These are phyloP conservation scores for Hylomyscus alleni DNA, from an alignment of 2,797 vertebrate genomes.

Conservation along the genomic window DNA sequence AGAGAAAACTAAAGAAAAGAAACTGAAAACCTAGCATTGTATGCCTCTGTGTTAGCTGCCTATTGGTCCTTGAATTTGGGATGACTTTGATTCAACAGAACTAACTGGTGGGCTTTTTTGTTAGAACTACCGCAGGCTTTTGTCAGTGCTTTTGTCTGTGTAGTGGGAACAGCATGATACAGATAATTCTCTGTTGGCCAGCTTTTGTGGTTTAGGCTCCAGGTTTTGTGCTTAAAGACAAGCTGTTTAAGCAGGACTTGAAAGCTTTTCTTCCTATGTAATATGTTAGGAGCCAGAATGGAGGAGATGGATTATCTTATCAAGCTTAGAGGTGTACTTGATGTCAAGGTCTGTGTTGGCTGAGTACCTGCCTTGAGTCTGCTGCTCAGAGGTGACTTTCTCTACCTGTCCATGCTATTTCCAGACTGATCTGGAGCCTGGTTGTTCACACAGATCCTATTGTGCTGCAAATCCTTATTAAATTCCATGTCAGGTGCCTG, in stretches of 20 bases:
- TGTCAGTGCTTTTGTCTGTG: background rate
- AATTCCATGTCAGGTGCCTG: no score
- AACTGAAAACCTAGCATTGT: background rate
- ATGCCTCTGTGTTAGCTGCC: background rate
- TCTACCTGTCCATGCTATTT: background rate
- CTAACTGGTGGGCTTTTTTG: background rate
- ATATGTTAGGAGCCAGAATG: background rate
- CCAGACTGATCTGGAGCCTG: background rate
- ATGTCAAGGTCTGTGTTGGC: background rate
- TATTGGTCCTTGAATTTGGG: background rate
- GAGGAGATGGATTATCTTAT: background rate
- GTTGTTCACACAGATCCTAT: background rate
- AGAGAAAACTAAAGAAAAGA: background rate
- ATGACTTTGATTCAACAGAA: background rate
- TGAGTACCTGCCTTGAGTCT: background rate
- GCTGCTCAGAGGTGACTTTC: fast-evolving
- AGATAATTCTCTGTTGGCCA: background rate
- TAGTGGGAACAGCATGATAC: background rate
- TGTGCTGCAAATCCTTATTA: background rate
- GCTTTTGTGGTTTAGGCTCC: background rate
- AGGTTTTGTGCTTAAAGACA: background rate
- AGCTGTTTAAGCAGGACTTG: background rate
- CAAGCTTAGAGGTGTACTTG: background rate
- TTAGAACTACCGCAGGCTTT: background rate
- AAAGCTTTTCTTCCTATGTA: background rate